A percentile compares a stretch with the other conserved stretches of the same genome.
Evolutionary conservation across 35 echinoderm and acorn worm genomes (phyloP).

Genomic region (Hemicentrotus pulcherrimus): DNA sequence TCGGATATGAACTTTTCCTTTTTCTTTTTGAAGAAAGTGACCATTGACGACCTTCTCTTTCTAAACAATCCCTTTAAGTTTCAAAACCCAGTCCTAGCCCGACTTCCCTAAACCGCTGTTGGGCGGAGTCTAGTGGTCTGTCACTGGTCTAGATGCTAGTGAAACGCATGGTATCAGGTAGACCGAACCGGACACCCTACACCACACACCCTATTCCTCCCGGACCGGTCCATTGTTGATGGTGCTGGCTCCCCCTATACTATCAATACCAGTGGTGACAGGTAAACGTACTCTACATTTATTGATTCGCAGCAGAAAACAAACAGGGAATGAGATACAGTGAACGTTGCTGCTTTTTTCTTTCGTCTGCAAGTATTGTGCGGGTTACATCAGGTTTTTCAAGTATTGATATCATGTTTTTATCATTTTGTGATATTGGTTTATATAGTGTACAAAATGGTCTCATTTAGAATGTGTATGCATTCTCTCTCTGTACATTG

Average conservation of each 20-base stretch:
- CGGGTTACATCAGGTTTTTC: not conserved
- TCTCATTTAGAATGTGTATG: too few relatives aligned
- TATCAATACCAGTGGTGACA: conserved; percentile 37
- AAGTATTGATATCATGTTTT: too few relatives aligned
- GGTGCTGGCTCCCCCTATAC: not conserved
- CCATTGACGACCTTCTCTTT: not conserved
- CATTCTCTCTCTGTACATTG: too few relatives aligned
- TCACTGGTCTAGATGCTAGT: conserved; percentile 37
- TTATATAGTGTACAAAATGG: too few relatives aligned
- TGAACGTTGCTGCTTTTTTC: not conserved
- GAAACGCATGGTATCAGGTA: conserved; percentile 2
- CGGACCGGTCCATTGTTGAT: conserved; percentile 36
- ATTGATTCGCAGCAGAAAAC: conserved; percentile 20
- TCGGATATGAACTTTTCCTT: too few relatives aligned
- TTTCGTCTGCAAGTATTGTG: not conserved
- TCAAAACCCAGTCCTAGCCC: not conserved
- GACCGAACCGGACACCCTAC: conserved; percentile 25
- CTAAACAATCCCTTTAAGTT: not conserved
- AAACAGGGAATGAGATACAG: not conserved
- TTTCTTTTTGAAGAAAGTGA: too few relatives aligned
- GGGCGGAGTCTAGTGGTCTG: not conserved
- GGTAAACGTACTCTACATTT: not conserved
- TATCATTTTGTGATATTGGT: too few relatives aligned
- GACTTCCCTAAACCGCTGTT: not conserved
- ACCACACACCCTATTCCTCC: conserved; percentile 39